Evolutionary conservation across 2,888 invertebrate genomes (phyloP).

Genomic region (Rhingia rostrata): DNA sequence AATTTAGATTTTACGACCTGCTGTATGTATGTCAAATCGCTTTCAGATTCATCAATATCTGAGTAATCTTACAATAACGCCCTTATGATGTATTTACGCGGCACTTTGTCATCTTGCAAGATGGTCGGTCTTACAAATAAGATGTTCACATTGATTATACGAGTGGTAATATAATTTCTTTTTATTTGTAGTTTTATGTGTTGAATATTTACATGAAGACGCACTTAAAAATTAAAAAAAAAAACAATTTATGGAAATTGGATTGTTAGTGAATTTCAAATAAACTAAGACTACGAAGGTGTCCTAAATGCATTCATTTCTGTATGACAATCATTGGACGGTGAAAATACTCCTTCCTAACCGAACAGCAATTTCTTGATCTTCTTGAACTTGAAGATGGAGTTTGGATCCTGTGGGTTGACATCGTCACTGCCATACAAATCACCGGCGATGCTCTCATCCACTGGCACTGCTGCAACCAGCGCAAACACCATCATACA

Average conservation of each 20-base stretch:
- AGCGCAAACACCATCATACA: slow-evolving; percentile 51
- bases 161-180: background rate
- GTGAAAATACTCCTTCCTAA: slow-evolving; percentile 13
- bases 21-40: too few species aligned
- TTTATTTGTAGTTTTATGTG: slow-evolving; percentile 5
- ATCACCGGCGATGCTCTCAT: slow-evolving; percentile 56
- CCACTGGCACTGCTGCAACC: slow-evolving; percentile 57
- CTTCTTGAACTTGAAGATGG: slow-evolving; percentile 64
- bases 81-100: too few species aligned
- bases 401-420: slow-evolving; percentile 55
- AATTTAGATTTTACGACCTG: too few species aligned
- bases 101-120: too few species aligned
- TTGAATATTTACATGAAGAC: slow-evolving; percentile 42
- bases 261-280: background rate
- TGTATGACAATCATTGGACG: slow-evolving; percentile 19
- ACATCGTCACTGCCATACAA: slow-evolving; percentile 56
- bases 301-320: slow-evolving; percentile 6
- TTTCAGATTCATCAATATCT: too few species aligned
- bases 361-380: slow-evolving; percentile 69
- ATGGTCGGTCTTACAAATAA: too few species aligned
- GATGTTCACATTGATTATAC: background rate
- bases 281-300: background rate
- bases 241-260: slow-evolving; percentile 16
- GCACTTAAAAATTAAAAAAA: slow-evolving; percentile 29
- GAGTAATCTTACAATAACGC: too few species aligned